Evolutionary conservation across 2,113 vertebrate genomes (phyloP), one percentile per base, ranked within the genome.

Genomic region (Cyanoramphus novaezelandiae): DNA sequence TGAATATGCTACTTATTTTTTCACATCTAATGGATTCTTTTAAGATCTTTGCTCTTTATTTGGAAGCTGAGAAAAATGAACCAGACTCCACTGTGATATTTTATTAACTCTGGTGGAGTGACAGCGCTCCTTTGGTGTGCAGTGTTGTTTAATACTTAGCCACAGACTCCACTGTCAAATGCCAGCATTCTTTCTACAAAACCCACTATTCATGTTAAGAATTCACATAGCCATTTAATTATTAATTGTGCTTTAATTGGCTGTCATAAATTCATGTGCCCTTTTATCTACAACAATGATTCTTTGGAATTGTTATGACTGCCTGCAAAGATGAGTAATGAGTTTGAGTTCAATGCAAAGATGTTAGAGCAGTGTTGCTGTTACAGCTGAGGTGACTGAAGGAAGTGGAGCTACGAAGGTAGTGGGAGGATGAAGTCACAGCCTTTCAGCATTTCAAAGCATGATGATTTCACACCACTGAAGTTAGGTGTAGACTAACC

Each of bases 191-290:
- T 85, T 95, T 93, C 41, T 65, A 92, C 50, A 74, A 82, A 53
- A 93, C 78, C 1, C 77, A 41, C 83, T 92, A 18, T 43, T 86
- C 86, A 41, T 59, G 86, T 88, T 94, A 72, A 53, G 90, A 80
- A 92, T 97, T 96, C 86, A 80, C 92, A 82, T 92, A 5, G 12
- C 44, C 89, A 89, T 82, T 96, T 78, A 96, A 97, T 96, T 97
- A 97, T 97, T 97, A 97, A 97, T 95, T 94, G 55, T 67, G n/a
- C 50, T 80, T 88, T 96, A 97, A 97, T 97, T 97, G 77, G 79
- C 93, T 96, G 93, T 94, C 97, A 92, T 96, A 92, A 96, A 97
- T 97, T 95, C 88, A 91, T 95, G 96, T 96, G 80, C 88, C 95
- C 86, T 97, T 97, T 98, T 80, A 96, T 97, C 92, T 96, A 63